phyloP scores from a whole-genome alignment of 1,140 invertebrate genomes.

The Penaeus indicus region DNA sequence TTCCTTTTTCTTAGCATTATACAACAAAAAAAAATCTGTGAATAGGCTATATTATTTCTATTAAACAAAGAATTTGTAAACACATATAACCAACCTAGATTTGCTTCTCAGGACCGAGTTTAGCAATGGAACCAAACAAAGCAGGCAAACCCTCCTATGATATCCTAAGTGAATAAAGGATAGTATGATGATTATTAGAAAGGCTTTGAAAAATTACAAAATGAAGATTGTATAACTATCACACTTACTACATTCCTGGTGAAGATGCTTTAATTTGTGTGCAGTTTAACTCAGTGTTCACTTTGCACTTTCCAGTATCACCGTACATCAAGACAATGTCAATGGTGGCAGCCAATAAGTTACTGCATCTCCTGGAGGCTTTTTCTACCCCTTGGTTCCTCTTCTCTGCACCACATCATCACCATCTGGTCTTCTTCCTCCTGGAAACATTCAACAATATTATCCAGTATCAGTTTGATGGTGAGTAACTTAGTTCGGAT shows the following conservation, averaged over 20 bases:
- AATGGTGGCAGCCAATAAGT: slow-evolving; percentile 98
- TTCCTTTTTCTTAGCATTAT: no score
- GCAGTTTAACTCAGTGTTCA: slow-evolving; percentile 52
- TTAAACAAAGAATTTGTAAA: no score
- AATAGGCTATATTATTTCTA: no score
- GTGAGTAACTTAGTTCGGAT: slow-evolving; percentile 73
- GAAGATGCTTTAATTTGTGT: slow-evolving; percentile 7
- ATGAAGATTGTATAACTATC: slow-evolving; percentile 11
- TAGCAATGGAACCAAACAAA: no score
- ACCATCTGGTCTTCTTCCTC: slow-evolving; percentile 98
- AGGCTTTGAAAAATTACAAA: no score
- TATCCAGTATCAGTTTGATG: slow-evolving; percentile 99
- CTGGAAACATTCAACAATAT: slow-evolving; percentile 99
- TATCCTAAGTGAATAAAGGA: no score
- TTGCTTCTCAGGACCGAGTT: no score
- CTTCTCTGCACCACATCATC: slow-evolving; percentile 95
- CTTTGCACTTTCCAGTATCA: slow-evolving; percentile 81
- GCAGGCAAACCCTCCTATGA: no score
- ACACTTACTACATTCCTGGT: background rate
- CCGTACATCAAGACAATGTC: slow-evolving; percentile 99
- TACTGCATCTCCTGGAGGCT: slow-evolving; percentile 96
- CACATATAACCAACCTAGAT: no score
- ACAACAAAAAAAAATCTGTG: no score
- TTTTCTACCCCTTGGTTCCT: slow-evolving; percentile 99
- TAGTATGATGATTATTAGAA: no score